Evolutionary conservation across 2,113 vertebrate species (phyloP).

Genomic region (Halichoeres trimaculatus): DNA sequence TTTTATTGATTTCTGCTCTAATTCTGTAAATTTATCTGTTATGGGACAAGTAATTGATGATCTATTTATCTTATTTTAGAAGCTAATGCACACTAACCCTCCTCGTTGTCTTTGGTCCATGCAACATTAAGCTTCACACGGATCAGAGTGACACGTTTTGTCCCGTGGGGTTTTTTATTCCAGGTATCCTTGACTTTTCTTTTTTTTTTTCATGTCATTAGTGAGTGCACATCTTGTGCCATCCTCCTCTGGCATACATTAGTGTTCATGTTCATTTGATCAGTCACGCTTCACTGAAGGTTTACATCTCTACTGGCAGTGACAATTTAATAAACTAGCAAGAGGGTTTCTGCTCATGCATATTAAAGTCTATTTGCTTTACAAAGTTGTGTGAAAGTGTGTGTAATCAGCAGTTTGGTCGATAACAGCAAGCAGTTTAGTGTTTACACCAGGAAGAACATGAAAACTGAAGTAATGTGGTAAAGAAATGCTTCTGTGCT

Average conservation of each 20-base stretch:
- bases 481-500: neutral
- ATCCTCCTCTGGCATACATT: neutral
- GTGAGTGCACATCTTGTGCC: neutral
- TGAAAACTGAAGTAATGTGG: neutral
- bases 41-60: no score
- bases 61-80: no score
- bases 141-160: neutral
- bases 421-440: constrained; percentile 36
- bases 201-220: neutral
- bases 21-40: no score
- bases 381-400: constrained; percentile 1
- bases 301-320: constrained; percentile 1
- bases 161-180: neutral
- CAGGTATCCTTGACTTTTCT: neutral
- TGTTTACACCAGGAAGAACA: neutral
- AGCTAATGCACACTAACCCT: neutral
- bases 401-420: constrained; percentile 16
- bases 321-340: constrained; percentile 29
- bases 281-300: constrained; percentile 7
- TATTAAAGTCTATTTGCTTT: constrained; percentile 15
- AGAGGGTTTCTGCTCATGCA: constrained; percentile 6
- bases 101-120: neutral
- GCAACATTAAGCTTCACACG: neutral
- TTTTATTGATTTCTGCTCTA: no score
- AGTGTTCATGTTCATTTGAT: constrained; percentile 24